phyloP scores from a whole-genome alignment of 1,140 invertebrate genomes.

The Diabrotica undecimpunctata region DNA sequence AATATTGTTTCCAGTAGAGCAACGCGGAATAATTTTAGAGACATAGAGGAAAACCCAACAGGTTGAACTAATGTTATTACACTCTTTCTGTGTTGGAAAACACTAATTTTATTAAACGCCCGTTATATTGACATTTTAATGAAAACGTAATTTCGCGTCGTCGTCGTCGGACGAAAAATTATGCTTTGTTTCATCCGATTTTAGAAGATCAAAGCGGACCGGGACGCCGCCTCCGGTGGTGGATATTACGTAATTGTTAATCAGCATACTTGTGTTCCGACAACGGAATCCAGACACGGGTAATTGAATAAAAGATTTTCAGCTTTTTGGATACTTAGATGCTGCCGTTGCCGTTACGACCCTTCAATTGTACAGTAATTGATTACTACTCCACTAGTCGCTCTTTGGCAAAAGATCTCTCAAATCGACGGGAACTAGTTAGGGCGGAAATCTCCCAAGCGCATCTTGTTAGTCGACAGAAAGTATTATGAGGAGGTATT shows the following conservation, averaged over 20 bases:
- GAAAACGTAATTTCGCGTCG: slow-evolving; percentile 39
- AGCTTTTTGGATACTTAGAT: slow-evolving; percentile 16
- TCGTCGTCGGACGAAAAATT: slow-evolving; percentile 33
- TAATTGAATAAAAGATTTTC: slow-evolving; percentile 22
- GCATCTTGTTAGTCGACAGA: neutral
- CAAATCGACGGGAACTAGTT: neutral
- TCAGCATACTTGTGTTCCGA: slow-evolving; percentile 27
- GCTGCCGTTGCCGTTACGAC: neutral
- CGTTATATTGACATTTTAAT: slow-evolving; percentile 41
- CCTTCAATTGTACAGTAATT: slow-evolving; percentile 9
- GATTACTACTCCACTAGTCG: slow-evolving; percentile 4
- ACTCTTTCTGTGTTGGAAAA: slow-evolving; percentile 33
- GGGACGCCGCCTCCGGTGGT: neutral
- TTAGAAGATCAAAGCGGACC: slow-evolving; percentile 34
- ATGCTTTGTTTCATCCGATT: slow-evolving; percentile 30
- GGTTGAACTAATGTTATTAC: slow-evolving; percentile 37
- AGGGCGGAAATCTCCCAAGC: neutral
- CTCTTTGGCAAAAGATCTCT: neutral
- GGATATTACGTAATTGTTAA: slow-evolving; percentile 28
- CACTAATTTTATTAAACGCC: slow-evolving; percentile 41
- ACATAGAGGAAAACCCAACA: slow-evolving; percentile 31
- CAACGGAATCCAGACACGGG: slow-evolving; percentile 16
- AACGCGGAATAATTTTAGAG: neutral
- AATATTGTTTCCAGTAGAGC: too few species aligned
- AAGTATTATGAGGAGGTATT: neutral